phyloP scores from a whole-genome alignment of 2,888 invertebrate genomes.

The Parasteatoda lunata region DNA sequence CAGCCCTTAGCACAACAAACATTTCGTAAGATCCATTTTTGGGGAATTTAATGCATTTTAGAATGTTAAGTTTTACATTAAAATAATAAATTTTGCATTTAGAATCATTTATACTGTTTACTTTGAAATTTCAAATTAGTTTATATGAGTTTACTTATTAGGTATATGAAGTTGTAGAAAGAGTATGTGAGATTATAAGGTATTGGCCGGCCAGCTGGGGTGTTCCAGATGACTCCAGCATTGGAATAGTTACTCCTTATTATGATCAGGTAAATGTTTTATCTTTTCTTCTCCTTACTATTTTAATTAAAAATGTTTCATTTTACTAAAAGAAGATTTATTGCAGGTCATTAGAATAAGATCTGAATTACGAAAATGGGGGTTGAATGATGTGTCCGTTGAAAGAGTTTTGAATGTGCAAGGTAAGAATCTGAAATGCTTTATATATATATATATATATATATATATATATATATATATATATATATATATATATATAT shows the following conservation, averaged over 20 bases:
- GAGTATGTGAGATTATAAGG: slow-evolving; percentile 82
- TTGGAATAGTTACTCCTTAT: slow-evolving; percentile 90
- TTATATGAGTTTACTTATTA: slow-evolving; percentile 69
- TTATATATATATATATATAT: no score
- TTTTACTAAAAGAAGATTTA: background rate
- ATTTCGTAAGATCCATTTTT: no score
- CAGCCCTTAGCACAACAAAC: no score
- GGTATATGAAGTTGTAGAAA: slow-evolving; percentile 85
- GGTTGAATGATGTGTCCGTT: no score
- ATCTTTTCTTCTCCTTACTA: background rate
- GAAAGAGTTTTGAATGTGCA: no score
- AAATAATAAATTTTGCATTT: background rate
- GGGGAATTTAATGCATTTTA: no score
- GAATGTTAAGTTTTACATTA: background rate
- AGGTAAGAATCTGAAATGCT: no score
- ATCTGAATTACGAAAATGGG: slow-evolving; percentile 83
- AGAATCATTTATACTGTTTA: background rate
- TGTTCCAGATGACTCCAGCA: slow-evolving; percentile 82
- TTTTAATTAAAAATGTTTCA: background rate
- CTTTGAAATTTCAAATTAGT: background rate
- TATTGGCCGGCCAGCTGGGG: slow-evolving; percentile 87
- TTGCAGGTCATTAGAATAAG: slow-evolving; percentile 79
- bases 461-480: no score
- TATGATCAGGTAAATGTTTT: slow-evolving; percentile 80
- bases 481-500: no score